phyloP scores from a whole-genome alignment of 2,113 vertebrate genomes.

The Leiothrix lutea region DNA sequence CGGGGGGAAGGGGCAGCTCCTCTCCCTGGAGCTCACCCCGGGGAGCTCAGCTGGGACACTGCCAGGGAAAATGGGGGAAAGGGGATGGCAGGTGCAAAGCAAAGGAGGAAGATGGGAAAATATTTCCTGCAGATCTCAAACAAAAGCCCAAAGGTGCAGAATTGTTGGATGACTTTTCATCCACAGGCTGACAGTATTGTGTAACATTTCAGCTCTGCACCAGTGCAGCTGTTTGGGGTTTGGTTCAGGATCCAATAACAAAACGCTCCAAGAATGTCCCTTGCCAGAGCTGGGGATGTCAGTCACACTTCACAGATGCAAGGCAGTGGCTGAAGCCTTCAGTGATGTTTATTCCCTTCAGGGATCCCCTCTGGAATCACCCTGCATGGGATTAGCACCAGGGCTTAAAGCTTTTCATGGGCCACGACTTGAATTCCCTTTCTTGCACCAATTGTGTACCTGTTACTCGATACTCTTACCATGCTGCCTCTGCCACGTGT shows the following conservation, averaged over 20 bases:
- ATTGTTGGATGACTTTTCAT: neutral
- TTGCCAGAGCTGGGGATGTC: neutral
- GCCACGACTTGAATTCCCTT: neutral
- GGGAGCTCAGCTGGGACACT: too few relatives aligned
- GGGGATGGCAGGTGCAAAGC: neutral
- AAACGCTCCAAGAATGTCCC: neutral
- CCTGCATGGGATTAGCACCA: accelerated
- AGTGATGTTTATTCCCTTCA: accelerated
- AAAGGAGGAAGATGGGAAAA: neutral
- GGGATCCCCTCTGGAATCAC: neutral
- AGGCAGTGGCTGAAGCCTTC: neutral
- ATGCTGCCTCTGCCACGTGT: accelerated
- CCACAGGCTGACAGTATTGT: neutral
- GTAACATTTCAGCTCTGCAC: neutral
- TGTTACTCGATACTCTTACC: neutral
- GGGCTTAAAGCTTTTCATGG: neutral
- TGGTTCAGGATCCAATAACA: neutral
- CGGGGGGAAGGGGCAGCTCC: neutral
- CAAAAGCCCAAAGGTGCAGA: neutral
- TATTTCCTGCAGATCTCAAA: neutral
- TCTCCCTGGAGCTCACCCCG: neutral
- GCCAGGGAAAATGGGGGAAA: neutral
- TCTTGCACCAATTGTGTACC: neutral
- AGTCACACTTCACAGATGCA: neutral
- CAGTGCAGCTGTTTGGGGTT: neutral